Percentiles rank a stretch among this genome's conserved stretches.
These are phyloP conservation scores for Mormyrus proboscirostris DNA, from an alignment of 2,797 vertebrate species.

Conservation along the genomic window DNA sequence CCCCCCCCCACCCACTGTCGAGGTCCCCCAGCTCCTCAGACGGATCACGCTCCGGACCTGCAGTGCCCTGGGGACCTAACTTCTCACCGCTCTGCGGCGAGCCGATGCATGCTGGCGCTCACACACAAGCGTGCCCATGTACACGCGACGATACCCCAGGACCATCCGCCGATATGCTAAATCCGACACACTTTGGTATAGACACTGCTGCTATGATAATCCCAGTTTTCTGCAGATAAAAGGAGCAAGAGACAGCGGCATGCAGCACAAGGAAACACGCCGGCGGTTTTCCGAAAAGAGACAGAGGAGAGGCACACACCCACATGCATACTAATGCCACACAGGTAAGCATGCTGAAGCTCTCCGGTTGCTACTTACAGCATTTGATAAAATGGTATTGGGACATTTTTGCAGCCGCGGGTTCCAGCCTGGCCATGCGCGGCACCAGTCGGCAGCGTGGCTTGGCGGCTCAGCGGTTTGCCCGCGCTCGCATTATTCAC, in stretches of 20 bases:
- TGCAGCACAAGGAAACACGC: slow-evolving; percentile 21
- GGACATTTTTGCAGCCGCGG: slow-evolving; percentile 79
- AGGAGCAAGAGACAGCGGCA: slow-evolving; percentile 21
- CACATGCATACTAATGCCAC: slow-evolving; percentile 23
- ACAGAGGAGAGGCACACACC: slow-evolving; percentile 22
- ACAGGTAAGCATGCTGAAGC: slow-evolving; percentile 21
- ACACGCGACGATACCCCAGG: slow-evolving; percentile 7
- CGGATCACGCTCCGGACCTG: neutral
- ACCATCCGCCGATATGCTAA: neutral
- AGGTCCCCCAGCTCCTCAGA: neutral
- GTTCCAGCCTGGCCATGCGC: slow-evolving; percentile 60
- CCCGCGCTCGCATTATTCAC: slow-evolving; percentile 55
- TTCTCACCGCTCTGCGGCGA: neutral
- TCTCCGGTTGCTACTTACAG: slow-evolving; percentile 76
- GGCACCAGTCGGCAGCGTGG: slow-evolving; percentile 28
- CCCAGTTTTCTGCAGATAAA: neutral
- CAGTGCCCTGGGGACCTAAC: neutral
- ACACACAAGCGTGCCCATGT: neutral
- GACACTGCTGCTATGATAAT: neutral
- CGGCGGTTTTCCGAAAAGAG: neutral
- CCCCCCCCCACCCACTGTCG: too few relatives aligned
- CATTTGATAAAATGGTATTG: slow-evolving; percentile 97
- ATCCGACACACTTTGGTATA: neutral
- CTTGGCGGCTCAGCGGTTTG: slow-evolving; percentile 70
- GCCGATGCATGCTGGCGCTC: slow-evolving; percentile 23